These are phyloP conservation scores for Strix occidentalis DNA, from an alignment of 2,797 vertebrate species.

Conservation along the genomic window DNA sequence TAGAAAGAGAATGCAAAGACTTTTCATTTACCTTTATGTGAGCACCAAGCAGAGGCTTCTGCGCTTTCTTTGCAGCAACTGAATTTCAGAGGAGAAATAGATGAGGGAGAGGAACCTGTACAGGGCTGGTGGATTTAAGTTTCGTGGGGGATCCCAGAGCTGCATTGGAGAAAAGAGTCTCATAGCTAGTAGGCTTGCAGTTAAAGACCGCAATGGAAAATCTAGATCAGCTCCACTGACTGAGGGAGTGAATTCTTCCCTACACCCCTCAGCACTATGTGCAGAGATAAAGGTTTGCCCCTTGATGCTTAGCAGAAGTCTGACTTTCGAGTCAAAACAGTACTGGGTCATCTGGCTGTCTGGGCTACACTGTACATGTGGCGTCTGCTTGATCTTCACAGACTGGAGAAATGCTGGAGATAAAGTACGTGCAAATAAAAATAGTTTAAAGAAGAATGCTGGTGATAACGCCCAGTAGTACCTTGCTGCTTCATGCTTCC, in stretches of 20 bases:
- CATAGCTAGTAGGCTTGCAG: neutral
- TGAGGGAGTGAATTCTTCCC: slow-evolving; percentile 5
- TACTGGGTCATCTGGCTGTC: slow-evolving; percentile 42
- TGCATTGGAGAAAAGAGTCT: neutral
- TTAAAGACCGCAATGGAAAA: slow-evolving; percentile 6
- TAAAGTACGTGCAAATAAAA: slow-evolving; percentile 42
- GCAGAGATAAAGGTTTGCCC: slow-evolving; percentile 57
- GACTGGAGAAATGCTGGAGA: slow-evolving; percentile 48
- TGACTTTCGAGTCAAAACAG: slow-evolving; percentile 52
- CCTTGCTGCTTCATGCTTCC: slow-evolving; percentile 14
- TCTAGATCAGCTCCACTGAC: neutral
- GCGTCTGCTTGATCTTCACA: slow-evolving; percentile 39
- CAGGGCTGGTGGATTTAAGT: neutral
- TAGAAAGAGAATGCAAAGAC: neutral
- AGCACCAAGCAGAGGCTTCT: neutral
- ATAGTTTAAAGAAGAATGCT: slow-evolving; percentile 60
- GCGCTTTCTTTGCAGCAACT: neutral
- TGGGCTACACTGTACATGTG: neutral
- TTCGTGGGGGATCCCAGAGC: neutral
- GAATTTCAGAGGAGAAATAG: neutral
- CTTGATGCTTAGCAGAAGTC: slow-evolving; percentile 49
- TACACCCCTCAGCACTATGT: neutral
- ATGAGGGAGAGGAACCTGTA: neutral
- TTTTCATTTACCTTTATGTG: neutral
- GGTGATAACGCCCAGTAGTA: neutral